Evolutionary conservation across 2,888 invertebrate species (phyloP).

Genomic region (Mythimna ferrago): DNA sequence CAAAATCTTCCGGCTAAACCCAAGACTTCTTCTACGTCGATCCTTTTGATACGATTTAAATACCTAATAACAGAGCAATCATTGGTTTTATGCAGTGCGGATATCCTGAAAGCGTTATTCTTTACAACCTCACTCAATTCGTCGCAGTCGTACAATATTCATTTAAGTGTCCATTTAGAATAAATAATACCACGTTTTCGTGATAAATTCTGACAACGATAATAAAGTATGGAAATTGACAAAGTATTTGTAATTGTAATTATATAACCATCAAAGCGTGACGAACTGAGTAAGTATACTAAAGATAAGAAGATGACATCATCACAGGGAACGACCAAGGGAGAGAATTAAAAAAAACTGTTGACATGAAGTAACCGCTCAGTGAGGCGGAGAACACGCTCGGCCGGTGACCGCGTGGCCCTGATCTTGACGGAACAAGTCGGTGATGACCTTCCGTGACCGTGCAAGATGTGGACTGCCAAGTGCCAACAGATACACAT

Average conservation of each 20-base stretch:
- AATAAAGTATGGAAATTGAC: constrained; percentile 44
- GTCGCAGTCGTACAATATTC: constrained; percentile 45
- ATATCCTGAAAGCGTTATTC: constrained; percentile 61
- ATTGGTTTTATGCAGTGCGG: constrained; percentile 2
- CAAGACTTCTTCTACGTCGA: neutral
- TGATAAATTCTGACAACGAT: constrained; percentile 31
- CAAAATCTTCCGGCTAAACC: neutral
- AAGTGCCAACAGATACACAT: constrained; percentile 35
- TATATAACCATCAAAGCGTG: constrained; percentile 67
- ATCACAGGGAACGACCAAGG: constrained; percentile 78
- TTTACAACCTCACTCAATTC: constrained; percentile 71
- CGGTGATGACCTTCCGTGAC: constrained; percentile 70
- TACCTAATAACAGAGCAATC: constrained; percentile 15
- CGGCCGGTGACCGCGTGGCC: constrained; percentile 85
- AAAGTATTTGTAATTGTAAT: constrained; percentile 67
- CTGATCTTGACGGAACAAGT: constrained; percentile 84
- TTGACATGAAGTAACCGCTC: constrained; percentile 77
- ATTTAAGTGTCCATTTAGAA: constrained; percentile 11
- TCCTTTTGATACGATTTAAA: constrained; percentile 1
- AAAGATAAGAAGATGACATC: constrained; percentile 83
- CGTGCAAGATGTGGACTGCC: constrained; percentile 57
- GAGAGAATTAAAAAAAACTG: constrained; percentile 77
- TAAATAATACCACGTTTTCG: constrained; percentile 16
- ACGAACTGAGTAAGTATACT: constrained; percentile 57
- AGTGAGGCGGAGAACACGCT: constrained; percentile 72